Base-by-base conservation (phyloP, 1,140 invertebrate species). In the Magallana gigas region DNA sequence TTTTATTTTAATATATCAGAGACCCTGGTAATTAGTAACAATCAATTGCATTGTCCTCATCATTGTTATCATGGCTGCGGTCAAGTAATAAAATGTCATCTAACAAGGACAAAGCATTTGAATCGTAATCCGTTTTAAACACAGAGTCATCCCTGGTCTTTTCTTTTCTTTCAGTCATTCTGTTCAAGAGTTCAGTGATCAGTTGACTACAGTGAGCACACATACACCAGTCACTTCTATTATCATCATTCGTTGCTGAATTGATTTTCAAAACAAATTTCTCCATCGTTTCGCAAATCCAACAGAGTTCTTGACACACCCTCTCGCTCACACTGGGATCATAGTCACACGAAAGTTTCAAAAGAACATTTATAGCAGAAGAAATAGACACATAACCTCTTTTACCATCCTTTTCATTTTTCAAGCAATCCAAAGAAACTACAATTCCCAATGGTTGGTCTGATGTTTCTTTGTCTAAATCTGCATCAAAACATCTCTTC, bases 1-100 rank as follows among this genome's bases (percentile, higher is more conserved):
- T 29, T 11, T 23, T 18, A 71, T 29, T 8, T 29, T 76, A 11
- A 36, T 76, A 36, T 12, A 29, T 29, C 3, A 12, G 23, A 62
- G n/a, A 23, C 23, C 23, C 23, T 23, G 23, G 23, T 23, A 12
- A 12, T 76, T 76, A 76, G 29, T 76, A 76, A 36, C 68, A 76
- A 23, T 76, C 68, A 29, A 76, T 76, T 11, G 36, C 68, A 76
- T 76, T 76, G 23, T 76, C 68, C 36, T 76, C 68, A 36, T 76
- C 68, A 12, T 76, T 29, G 23, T 23, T 23, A 29, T 76, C 68
- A 1, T 76, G 68, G 23, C 23, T 29, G 23, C 23, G 23, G 68
- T 76, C 68, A 12, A 76, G 36, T 9, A 29, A 76, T 29, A 76
- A 76, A 76, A 76, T 76, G 36, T 76, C 68, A 76, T 76, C 68